These are phyloP conservation scores for Damaliscus lunatus DNA, from an alignment of 2,113 vertebrate species.

Conservation along the genomic window DNA sequence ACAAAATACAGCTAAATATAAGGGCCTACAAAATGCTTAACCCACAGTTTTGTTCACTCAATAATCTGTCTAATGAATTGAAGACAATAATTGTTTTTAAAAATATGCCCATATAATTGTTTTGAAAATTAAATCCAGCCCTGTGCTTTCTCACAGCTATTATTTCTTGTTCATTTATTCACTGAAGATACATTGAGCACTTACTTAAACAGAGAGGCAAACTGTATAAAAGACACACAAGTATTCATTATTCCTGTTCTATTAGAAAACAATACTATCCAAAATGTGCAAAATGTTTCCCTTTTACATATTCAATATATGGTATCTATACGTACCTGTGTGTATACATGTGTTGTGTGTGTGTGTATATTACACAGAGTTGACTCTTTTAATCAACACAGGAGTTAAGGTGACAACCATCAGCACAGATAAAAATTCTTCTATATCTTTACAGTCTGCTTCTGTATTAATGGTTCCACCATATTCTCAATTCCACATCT, in stretches of 20 bases:
- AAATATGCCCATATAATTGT: background rate
- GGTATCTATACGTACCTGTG: background rate
- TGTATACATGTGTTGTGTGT: background rate
- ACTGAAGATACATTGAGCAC: constrained; percentile 6
- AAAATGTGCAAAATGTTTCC: background rate
- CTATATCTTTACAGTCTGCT: background rate
- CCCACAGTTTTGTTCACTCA: background rate
- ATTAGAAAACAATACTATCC: background rate
- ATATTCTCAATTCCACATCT: background rate
- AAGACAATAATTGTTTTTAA: background rate
- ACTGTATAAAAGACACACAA: background rate
- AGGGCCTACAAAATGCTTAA: background rate
- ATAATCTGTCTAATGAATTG: background rate
- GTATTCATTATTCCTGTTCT: background rate
- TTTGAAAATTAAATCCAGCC: background rate
- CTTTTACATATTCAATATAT: background rate
- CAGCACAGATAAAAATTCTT: background rate
- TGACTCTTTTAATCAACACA: background rate
- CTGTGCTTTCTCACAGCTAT: background rate
- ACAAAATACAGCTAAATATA: background rate
- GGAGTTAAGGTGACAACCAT: background rate
- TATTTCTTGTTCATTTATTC: constrained; percentile 7
- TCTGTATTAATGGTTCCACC: background rate
- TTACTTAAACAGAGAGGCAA: background rate
- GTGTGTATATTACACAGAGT: rapidly evolving